Evolutionary conservation across 2,888 invertebrate species (phyloP), one percentile per base, ranked within the genome.

Genomic region (Junonia oenone): DNA sequence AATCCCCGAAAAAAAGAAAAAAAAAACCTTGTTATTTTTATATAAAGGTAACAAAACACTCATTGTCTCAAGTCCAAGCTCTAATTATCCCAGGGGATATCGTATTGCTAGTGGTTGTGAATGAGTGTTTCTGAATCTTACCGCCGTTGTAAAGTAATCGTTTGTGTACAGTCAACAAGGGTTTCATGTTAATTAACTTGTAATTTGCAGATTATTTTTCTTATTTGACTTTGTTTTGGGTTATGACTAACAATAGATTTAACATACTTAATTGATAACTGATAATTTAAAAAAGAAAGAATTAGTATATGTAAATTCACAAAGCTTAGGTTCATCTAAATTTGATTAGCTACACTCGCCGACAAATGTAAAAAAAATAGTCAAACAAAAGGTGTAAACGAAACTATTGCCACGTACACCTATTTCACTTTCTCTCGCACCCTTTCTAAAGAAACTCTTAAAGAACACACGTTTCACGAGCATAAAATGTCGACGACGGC

Each of bases 141-240:
- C 70, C 71, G n/a, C 70, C 73, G 64, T 64, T 67, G 69, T 68
- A 78, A 61, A 80, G 75, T 78, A 81, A 72, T 80, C 76, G 52
- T 71, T 70, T 82, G 72, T 72, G 82, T 83, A 85, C 79, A 77
- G 66, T n/a, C n/a, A n/a, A n/a, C n/a, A n/a, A n/a, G n/a, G n/a
- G n/a, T n/a, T n/a, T n/a, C n/a, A n/a, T n/a, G n/a, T n/a, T n/a
- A n/a, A 58, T 19, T 35, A 5, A 35, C 35, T 6, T 37, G 6
- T 15, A 14, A 14, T n/a, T n/a, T n/a, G n/a, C n/a, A n/a, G n/a
- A n/a, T n/a, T n/a, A n/a, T n/a, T n/a, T n/a, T n/a, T n/a, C n/a
- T n/a, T n/a, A n/a, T n/a, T n/a, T n/a, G n/a, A n/a, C n/a, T n/a
- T n/a, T n/a, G n/a, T n/a, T n/a, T n/a, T n/a, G n/a, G n/a, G n/a